phyloP scores from a whole-genome alignment of 2,888 invertebrate species.

The Iphiclides podalirius region DNA sequence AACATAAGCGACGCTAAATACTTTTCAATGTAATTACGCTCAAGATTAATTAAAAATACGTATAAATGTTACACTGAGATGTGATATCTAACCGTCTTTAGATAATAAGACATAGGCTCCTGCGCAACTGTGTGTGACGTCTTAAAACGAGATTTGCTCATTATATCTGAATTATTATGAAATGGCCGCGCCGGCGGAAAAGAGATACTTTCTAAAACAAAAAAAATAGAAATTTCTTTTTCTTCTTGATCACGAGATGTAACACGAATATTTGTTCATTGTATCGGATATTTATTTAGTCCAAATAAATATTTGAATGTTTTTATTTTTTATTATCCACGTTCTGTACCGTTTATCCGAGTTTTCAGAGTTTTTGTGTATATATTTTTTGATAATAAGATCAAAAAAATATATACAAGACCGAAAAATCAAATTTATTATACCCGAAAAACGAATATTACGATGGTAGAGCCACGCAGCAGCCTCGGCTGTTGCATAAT shows the following conservation, averaged over 20 bases:
- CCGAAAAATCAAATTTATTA: no score
- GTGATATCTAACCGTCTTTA: conserved; percentile 28
- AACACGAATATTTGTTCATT: no score
- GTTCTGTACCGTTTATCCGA: no score
- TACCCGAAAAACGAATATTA: no score
- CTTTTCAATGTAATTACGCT: not conserved
- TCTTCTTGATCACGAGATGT: not conserved
- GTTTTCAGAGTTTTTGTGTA: not conserved
- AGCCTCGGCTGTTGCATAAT: no score
- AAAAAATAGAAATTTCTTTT: conserved; percentile 8
- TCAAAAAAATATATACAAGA: no score
- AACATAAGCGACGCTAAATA: not conserved
- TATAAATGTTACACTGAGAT: conserved; percentile 28
- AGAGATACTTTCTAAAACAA: conserved; percentile 38
- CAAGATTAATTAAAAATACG: not conserved
- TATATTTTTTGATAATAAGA: no score
- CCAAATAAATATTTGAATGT: not conserved
- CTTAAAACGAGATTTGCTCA: conserved; percentile 45
- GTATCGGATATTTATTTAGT: not conserved
- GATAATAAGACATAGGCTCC: conserved; percentile 38
- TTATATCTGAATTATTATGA: conserved; percentile 45
- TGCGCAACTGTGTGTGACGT: conserved; percentile 37
- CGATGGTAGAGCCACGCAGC: no score
- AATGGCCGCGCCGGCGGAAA: conserved; percentile 26
- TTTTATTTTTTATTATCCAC: no score